Evolutionary conservation across 2,888 invertebrate genomes (phyloP).

Genomic region (Coelinius sp.): DNA sequence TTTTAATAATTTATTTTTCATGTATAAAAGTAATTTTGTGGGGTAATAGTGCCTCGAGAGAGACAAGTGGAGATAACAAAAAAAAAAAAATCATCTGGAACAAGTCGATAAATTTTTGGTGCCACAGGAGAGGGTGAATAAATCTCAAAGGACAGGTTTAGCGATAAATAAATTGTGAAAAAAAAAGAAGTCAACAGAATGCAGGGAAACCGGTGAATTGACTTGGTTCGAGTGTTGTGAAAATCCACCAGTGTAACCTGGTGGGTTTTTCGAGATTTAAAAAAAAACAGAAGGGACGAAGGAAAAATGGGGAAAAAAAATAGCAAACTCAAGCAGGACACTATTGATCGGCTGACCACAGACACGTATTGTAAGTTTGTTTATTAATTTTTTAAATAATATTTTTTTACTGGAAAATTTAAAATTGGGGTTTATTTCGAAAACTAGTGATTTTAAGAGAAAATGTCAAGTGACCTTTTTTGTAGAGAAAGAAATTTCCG

Average conservation of each 20-base stretch:
- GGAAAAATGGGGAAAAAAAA: constrained; percentile 93
- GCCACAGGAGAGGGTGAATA: constrained; percentile 24
- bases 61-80: background rate
- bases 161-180: constrained; percentile 28
- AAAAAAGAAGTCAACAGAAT: background rate
- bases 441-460: too few species aligned
- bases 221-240: constrained; percentile 9
- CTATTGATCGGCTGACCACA: constrained; percentile 91
- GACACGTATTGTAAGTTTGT: constrained; percentile 92
- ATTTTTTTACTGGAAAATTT: background rate
- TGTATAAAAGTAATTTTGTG: background rate
- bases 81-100: background rate
- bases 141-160: constrained; percentile 29
- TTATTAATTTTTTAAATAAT: too few species aligned
- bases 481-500: too few species aligned
- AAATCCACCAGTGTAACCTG: constrained; percentile 30
- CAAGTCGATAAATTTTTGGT: constrained; percentile 21
- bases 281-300: constrained; percentile 25
- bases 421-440: too few species aligned
- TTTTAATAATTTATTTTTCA: background rate
- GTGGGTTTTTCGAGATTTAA: constrained; percentile 20
- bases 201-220: background rate
- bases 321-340: constrained; percentile 95
- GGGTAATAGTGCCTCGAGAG: background rate
- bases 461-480: too few species aligned